Conservation (phyloP, 2,888 invertebrate genomes). For the Philhelius pedissequus region DNA sequence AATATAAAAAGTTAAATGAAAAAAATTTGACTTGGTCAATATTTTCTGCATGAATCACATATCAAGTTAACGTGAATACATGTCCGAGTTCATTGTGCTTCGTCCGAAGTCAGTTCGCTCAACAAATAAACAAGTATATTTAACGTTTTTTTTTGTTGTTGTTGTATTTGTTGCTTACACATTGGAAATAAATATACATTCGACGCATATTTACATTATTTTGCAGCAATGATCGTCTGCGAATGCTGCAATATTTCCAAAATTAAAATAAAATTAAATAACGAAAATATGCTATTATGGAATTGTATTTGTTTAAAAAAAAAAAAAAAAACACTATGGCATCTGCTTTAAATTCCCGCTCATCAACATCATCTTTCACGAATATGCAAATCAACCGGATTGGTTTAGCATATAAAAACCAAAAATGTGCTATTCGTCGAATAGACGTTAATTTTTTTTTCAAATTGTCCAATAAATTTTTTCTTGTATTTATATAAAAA, state of each 20-base stretch:
- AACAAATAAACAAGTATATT: background rate
- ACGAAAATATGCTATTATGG: background rate
- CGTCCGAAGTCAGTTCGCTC: background rate
- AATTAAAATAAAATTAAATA: background rate
- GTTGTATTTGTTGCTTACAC: background rate
- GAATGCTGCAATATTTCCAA: slow-evolving; percentile 6
- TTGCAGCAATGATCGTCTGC: background rate
- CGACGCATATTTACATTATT: slow-evolving; percentile 8
- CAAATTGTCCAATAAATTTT: background rate
- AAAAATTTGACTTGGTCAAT: slow-evolving; percentile 12
- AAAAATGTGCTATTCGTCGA: slow-evolving; percentile 2
- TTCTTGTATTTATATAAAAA: background rate
- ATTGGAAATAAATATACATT: background rate
- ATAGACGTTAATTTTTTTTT: background rate
- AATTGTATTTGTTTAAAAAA: slow-evolving; percentile 4
- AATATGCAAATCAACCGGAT: slow-evolving; percentile 57
- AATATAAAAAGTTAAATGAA: background rate
- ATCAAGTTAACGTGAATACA: slow-evolving; percentile 1
- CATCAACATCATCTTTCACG: slow-evolving; percentile 34
- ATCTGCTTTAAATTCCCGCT: slow-evolving; percentile 41
- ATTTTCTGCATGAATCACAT: slow-evolving; percentile 53
- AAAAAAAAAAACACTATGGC: slow-evolving; percentile 5
- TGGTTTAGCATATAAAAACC: background rate
- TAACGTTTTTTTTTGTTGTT: background rate
- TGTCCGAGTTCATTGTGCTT: slow-evolving; percentile 54